Base-by-base conservation (phyloP, 2,888 invertebrate species). In the Cylindroiulus punctatus region DNA sequence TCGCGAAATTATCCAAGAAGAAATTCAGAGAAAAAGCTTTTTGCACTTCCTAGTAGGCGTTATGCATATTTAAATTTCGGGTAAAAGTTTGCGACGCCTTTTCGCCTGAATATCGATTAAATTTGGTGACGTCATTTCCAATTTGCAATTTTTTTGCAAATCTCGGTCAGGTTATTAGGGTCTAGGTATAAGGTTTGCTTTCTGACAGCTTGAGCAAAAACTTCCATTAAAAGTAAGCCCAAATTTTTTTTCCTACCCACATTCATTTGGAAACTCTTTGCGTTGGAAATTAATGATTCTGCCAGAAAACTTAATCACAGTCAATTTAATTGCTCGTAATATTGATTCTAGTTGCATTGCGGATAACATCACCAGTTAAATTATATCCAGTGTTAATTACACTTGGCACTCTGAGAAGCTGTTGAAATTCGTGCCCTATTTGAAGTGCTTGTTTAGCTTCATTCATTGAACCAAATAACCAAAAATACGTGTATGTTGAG, bases 301-400 rank as follows among this genome's bases (percentile, higher is more conserved):
- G 14, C 14, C 5, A 30, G 14, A 26, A 30, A 76, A 76, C 30
- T 76, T 76, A 76, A 76, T 76, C 76, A 76, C 26, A 76, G 76
- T 76, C 76, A 76, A 76, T 76, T 30, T 65, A 65, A 65, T 65
- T 65, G 65, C 65, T 26, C 26, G 10, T 65, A 65, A 65, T 65
- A 65, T 65, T 65, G 26, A 76, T 76, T 76, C 76, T 14, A 0
- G 22, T 65, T 7, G 10, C 44, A 12, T 1, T 1, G 7, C 14
- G 30, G 76, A 76, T 76, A 76, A 76, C 30, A 76, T 76, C 76
- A 17, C 76, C 30, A 30, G 26, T 65, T 22, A 26, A 76, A 22
- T 76, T 76, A 1, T 14, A 26, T 76, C 12, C 14, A 1, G 14
- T 30, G 76, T 76, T 76, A 76, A 76, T 76, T 76, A 76, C 4